Evolutionary conservation across 2,797 vertebrate species (phyloP).

Genomic region (Schizothorax lantsangensis): DNA sequence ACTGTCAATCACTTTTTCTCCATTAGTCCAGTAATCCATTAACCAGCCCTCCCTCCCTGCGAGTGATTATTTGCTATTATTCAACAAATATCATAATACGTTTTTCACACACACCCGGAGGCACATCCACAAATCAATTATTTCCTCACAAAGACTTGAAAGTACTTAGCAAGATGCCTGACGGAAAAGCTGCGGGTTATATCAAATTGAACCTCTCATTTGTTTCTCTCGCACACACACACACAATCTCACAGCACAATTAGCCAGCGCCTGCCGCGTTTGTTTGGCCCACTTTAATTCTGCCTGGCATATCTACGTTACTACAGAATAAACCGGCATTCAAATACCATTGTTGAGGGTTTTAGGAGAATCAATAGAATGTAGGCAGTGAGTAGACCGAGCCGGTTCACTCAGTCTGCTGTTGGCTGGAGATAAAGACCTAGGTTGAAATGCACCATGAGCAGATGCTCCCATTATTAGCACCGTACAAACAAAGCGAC

Average conservation of each 20-base stretch:
- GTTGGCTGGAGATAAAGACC: conserved; percentile 91
- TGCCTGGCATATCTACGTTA: conserved; percentile 93
- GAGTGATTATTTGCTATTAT: conserved; percentile 82
- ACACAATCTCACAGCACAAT: conserved; percentile 79
- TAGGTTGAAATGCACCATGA: conserved; percentile 88
- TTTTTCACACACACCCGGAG: conserved; percentile 84
- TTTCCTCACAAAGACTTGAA: conserved; percentile 95
- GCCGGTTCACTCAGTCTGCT: conserved; percentile 88
- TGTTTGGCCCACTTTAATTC: conserved; percentile 89
- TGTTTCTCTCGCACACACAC: conserved; percentile 58
- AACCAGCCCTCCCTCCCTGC: conserved; percentile 83
- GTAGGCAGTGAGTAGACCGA: conserved; percentile 85
- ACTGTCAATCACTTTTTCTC: conserved; percentile 90
- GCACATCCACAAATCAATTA: conserved; percentile 93
- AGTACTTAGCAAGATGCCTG: conserved; percentile 90
- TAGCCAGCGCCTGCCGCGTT: conserved; percentile 85
- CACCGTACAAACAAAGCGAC: conserved; percentile 89
- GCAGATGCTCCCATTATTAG: conserved; percentile 87
- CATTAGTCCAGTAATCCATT: conserved; percentile 93
- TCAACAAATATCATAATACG: conserved; percentile 90
- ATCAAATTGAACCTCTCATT: conserved; percentile 84
- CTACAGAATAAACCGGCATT: conserved; percentile 91
- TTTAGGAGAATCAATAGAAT: conserved; percentile 91
- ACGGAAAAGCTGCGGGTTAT: conserved; percentile 93
- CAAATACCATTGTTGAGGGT: conserved; percentile 93